Base-by-base conservation (phyloP, 2,113 vertebrate genomes). In the Hypocryptadius cinnamomeus region DNA sequence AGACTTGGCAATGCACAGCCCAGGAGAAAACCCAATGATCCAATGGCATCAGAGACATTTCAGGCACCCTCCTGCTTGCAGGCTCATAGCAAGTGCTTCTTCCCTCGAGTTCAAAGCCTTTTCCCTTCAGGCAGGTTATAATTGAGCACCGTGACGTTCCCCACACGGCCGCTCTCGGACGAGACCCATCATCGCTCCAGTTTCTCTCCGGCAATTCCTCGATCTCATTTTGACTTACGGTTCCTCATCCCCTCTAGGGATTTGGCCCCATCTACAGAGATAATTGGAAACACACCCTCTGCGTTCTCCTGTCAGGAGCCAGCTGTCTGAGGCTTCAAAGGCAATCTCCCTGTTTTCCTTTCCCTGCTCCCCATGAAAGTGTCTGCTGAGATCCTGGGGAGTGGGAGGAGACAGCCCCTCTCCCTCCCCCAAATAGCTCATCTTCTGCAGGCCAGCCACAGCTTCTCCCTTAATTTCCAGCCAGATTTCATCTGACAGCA, bases 261-360 rank as follows among this genome's bases (percentile, higher is more conserved):
- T 90, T 94, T 51, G 79, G 86, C 87, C 94, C 90, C 84, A 94
- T 95, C 94, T 95, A 90, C 87, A 92, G 95, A 87, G 85, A 94
- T 95, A 93, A 96, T 95, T 96, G 93, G 93, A 91, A 93, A 96
- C 73, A 83, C 89, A 83, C 85, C 95, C 92, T 96, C 63, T 2
- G n/a, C 42, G 3, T 92, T 93, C 63, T 90, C 93, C 82, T 96
- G 77, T 80, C 93, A 94, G 89, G 30, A 95, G 80, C 50, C 88
- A 83, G 91, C 93, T 95, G 92, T 54, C 91, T 94, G 89, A 85
- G 7, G 50, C 65, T 87, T 71, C 82, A 79, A 78, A 95, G 91
- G 69, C 89, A 85, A 83, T 94, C 63, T 90, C 79, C 86, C 44
- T 19, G 10, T 59, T 79, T 60, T 56, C 47, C 17, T 57, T 73